phyloP scores from a whole-genome alignment of 2,888 invertebrate species.

The Lymantria dispar region DNA sequence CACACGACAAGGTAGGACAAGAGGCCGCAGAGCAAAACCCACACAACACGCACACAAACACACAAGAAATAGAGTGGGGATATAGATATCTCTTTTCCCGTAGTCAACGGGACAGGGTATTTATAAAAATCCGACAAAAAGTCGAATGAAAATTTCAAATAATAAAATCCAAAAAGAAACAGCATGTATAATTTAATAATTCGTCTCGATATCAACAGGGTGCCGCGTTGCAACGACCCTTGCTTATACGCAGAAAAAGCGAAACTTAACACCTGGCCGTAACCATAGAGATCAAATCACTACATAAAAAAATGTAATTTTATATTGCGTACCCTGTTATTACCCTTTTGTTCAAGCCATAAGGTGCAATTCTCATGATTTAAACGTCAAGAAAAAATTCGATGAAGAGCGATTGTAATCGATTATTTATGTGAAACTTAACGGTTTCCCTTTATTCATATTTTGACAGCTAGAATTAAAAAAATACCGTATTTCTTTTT shows the following conservation, averaged over 20 bases:
- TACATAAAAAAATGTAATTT: constrained; percentile 31
- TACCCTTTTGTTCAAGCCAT: constrained; percentile 5
- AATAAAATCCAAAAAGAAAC: constrained; percentile 17
- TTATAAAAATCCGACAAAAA: too few relatives aligned
- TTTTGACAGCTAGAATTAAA: constrained; percentile 27
- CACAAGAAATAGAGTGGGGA: too few relatives aligned
- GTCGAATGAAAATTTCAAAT: too few relatives aligned
- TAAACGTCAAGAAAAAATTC: constrained; percentile 11
- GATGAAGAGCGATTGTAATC: constrained; percentile 50
- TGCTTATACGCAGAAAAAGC: constrained; percentile 47
- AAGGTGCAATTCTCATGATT: constrained; percentile 15
- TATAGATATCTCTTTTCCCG: too few relatives aligned
- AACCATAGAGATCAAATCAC: constrained; percentile 80
- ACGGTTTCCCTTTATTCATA: constrained; percentile 58
- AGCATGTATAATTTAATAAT: constrained; percentile 42
- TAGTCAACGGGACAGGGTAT: too few relatives aligned
- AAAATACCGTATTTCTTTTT: not conserved
- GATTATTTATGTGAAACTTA: constrained; percentile 54
- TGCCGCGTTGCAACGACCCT: constrained; percentile 47
- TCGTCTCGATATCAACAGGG: constrained; percentile 26
- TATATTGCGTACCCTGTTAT: constrained; percentile 8
- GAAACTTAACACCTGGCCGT: constrained; percentile 72
- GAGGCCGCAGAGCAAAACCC: too few relatives aligned
- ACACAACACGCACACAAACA: too few relatives aligned
- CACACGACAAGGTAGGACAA: too few relatives aligned